These are phyloP conservation scores for Festucalex cinctus DNA, from an alignment of 2,113 vertebrate species.

Conservation along the genomic window DNA sequence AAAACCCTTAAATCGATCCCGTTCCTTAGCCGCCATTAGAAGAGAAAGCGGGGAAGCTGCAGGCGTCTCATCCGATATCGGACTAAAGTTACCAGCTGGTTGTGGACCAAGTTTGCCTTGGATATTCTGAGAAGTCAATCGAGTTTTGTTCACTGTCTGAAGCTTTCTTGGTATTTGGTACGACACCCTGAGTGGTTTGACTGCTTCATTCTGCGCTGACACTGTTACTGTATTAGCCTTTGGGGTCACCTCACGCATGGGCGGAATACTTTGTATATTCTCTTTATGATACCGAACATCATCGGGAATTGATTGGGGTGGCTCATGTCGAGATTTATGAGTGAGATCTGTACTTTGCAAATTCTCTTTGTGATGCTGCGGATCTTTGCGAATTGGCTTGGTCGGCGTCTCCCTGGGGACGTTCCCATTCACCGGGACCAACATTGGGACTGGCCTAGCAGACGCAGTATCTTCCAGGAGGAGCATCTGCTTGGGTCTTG, in stretches of 20 bases:
- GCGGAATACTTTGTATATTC: constrained; percentile 16
- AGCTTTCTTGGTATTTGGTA: constrained; percentile 35
- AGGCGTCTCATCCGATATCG: constrained; percentile 51
- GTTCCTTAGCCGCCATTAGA: constrained; percentile 84
- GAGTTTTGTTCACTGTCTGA: constrained; percentile 18
- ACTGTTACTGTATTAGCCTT: constrained; percentile 20
- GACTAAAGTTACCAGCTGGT: constrained; percentile 46
- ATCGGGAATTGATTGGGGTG: constrained; percentile 48
- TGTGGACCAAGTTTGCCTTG: constrained; percentile 25
- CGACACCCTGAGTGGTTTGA: constrained; percentile 13
- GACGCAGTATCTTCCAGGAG: constrained; percentile 62
- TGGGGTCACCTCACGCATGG: constrained; percentile 17
- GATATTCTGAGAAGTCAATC: constrained; percentile 15
- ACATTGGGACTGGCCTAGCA: constrained; percentile 25
- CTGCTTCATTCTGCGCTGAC: constrained; percentile 17
- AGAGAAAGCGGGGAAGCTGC: constrained; percentile 83
- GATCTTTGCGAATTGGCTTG: constrained; percentile 49
- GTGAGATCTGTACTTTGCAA: constrained; percentile 18
- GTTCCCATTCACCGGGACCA: constrained; percentile 42
- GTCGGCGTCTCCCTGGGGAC: constrained; percentile 23
- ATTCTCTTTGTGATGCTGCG: constrained; percentile 36
- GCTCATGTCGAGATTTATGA: background rate
- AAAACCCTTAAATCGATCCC: constrained; percentile 75
- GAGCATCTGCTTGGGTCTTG: constrained; percentile 61
- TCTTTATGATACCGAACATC: constrained; percentile 33